Evolutionary conservation across 2,888 invertebrate species (phyloP).

Genomic region (Oxystoma pomonae): DNA sequence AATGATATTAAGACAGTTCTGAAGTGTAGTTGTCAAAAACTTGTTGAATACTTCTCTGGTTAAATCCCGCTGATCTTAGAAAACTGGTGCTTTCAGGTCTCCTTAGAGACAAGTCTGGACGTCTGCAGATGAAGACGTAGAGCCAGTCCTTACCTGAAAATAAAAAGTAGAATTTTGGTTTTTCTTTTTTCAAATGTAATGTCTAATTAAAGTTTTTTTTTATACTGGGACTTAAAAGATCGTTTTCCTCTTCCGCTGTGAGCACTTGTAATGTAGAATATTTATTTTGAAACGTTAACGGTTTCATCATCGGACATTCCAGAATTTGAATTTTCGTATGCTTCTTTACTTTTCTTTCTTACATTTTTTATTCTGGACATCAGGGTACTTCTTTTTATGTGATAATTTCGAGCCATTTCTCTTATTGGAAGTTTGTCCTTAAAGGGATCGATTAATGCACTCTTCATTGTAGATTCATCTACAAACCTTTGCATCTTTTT

Average conservation of each 20-base stretch:
- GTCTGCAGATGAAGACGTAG: slow-evolving; percentile 6
- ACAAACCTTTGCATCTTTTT: neutral
- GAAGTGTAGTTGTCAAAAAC: slow-evolving; percentile 17
- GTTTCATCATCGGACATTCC: slow-evolving; percentile 11
- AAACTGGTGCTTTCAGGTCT: slow-evolving; percentile 33
- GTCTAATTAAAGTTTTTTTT: neutral
- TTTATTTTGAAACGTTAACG: slow-evolving; percentile 10
- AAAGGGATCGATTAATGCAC: neutral
- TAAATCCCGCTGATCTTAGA: slow-evolving; percentile 24
- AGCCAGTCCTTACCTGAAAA: slow-evolving; percentile 4
- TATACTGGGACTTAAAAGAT: too few species aligned
- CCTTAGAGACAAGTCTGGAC: slow-evolving; percentile 18
- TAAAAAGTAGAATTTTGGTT: too few species aligned
- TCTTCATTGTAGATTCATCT: neutral
- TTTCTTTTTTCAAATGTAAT: neutral
- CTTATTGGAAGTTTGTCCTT: slow-evolving; percentile 10
- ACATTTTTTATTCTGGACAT: slow-evolving; percentile 8
- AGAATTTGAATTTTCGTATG: slow-evolving; percentile 11
- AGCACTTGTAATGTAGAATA: slow-evolving; percentile 28
- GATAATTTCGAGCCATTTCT: slow-evolving; percentile 6
- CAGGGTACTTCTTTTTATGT: slow-evolving; percentile 8
- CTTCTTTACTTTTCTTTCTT: slow-evolving; percentile 4
- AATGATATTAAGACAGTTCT: slow-evolving; percentile 13
- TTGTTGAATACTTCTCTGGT: too few species aligned
- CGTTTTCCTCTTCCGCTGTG: slow-evolving; percentile 24